Conservation (phyloP, 2,113 vertebrate species). For the Tiliqua scincoides region DNA sequence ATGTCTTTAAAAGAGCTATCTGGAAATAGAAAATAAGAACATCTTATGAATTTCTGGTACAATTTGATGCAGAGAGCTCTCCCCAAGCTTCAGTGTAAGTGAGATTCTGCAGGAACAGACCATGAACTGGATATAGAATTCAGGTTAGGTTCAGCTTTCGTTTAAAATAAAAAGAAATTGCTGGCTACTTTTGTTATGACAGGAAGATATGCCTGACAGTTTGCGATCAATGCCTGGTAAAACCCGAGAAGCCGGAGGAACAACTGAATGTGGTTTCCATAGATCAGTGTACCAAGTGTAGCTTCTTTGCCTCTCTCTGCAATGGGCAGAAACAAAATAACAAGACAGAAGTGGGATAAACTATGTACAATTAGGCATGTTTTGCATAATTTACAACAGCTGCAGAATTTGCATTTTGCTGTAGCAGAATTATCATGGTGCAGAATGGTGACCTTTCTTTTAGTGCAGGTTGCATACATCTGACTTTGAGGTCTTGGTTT, state of each 20-base stretch:
- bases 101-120: background rate
- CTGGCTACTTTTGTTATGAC: background rate
- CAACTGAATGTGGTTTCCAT: background rate
- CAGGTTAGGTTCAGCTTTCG: fast-evolving
- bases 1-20: background rate
- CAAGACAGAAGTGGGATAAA: background rate
- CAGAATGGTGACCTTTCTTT: background rate
- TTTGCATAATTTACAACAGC: background rate
- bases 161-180: background rate
- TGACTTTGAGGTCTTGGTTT: background rate
- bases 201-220: background rate
- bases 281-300: background rate
- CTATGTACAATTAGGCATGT: background rate
- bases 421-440: background rate
- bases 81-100: background rate
- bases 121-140: background rate
- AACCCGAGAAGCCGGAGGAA: background rate
- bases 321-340: background rate
- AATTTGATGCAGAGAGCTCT: background rate
- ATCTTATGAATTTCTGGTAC: background rate
- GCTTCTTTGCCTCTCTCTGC: background rate
- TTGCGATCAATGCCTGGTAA: background rate
- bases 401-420: background rate
- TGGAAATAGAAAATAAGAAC: background rate
- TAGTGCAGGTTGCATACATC: background rate